Percentiles rank a stretch among this genome's conserved stretches.
Evolutionary conservation across 2,797 vertebrate genomes (phyloP).

Genomic region (Darevskia nairensis): DNA sequence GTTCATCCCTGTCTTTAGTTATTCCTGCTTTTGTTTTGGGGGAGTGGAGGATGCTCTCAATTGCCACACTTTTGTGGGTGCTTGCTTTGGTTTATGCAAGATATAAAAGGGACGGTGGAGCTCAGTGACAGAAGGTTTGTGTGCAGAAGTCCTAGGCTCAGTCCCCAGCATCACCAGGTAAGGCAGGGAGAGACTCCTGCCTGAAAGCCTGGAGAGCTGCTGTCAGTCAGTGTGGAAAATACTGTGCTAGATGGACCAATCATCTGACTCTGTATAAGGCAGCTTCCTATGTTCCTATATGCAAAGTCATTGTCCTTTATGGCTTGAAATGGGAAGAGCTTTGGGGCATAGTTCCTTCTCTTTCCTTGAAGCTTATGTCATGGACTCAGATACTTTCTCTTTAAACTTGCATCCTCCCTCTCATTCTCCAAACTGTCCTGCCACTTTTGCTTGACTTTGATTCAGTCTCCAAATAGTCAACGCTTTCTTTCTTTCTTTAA

Average conservation of each 20-base stretch:
- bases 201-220: too few species aligned
- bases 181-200: too few species aligned
- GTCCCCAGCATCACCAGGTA: too few species aligned
- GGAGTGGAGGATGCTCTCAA: neutral
- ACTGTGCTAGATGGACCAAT: too few species aligned
- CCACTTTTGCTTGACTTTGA: neutral
- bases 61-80: neutral
- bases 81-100: neutral
- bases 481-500: neutral
- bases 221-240: too few species aligned
- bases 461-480: neutral
- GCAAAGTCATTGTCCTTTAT: neutral
- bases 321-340: neutral
- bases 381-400: neutral
- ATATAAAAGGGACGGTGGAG: too few species aligned
- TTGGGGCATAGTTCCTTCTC: neutral
- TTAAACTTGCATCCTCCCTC: neutral
- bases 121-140: too few species aligned
- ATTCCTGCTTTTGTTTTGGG: neutral
- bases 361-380: neutral
- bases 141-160: neutral
- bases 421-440: neutral
- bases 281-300: neutral
- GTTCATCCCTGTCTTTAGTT: neutral
- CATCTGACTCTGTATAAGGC: too few species aligned